Base-by-base conservation (phyloP, 1,140 invertebrate genomes). In the Ostrea denselamellosa region DNA sequence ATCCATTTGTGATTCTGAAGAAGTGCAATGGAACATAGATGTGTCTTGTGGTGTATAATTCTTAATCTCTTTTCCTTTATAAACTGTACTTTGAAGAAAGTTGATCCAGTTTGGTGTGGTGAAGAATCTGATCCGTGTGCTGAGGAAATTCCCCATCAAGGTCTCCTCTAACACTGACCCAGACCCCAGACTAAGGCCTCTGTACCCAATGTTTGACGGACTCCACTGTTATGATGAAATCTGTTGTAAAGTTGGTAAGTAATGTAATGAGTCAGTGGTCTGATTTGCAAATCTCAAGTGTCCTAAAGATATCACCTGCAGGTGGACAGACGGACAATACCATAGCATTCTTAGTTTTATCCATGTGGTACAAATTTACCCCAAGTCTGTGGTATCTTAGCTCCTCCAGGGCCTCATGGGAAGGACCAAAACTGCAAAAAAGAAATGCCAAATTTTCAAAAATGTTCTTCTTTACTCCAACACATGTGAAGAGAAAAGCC, bases 91-190 rank as follows among this genome's bases (percentile, higher is more conserved):
- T 88, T 87, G 34, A 95, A 94, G 97, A n/a, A 97, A 97, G 91
- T 96, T 99, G n/a, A 96, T 99, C 0, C 97, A 98, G 92, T 99
- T 98, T 95, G 98, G 98, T 1, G 94, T 98, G 56, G 96, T 98
- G 85, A 97, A 98, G 93, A 97, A 97, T 0, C 95, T 98, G 19
- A 97, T 99, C 87, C 96, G 97, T 68, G 96, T 98, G 91, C 96
- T 99, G 8, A 97, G 98, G 89, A 97, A 97, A 93, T 97, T 93
- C 92, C 95, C 93, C 44, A 89, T 94, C 34, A 92, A 91, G 71
- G 71, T 93, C 56, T 87, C 85, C 52, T 87, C 68, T 22, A 86
- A 87, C 34, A 83, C 81, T 34, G 83, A 84, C 54, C 56, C 65
- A 12, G 68, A 88, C 34, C 53, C 82, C 12, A 83, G 86, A 56